phyloP scores from a whole-genome alignment of 2,113 vertebrate genomes.

The Pteronura brasiliensis region DNA sequence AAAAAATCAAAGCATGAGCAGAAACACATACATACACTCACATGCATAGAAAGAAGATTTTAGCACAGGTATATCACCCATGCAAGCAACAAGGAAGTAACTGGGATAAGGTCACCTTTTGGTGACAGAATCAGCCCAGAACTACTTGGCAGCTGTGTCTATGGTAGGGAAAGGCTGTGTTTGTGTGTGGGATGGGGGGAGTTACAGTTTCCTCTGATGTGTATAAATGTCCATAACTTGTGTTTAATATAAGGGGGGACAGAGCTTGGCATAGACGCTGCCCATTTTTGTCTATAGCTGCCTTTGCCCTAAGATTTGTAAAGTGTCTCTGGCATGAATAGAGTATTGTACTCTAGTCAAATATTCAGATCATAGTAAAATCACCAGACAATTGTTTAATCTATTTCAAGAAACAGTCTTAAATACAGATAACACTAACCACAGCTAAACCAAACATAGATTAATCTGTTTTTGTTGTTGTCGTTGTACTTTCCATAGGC shows the following conservation, averaged over 20 bases:
- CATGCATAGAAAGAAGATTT: not conserved
- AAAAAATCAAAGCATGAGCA: not conserved
- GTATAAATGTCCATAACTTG: not conserved
- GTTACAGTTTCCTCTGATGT: not conserved
- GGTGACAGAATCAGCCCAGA: not conserved
- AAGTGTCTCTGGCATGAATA: not conserved
- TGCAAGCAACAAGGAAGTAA: not conserved
- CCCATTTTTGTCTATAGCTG: not conserved
- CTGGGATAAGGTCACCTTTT: not conserved
- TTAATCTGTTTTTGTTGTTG: not conserved
- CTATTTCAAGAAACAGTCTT: not conserved
- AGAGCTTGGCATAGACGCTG: not conserved
- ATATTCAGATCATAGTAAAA: not conserved
- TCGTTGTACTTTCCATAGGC: not conserved
- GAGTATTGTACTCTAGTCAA: not conserved
- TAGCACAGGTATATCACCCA: not conserved
- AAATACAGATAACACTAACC: not conserved
- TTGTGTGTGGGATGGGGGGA: too few species aligned
- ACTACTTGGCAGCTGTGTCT: not conserved
- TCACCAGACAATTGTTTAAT: not conserved
- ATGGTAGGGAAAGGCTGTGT: not conserved
- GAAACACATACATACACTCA: not conserved
- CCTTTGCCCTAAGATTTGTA: not conserved
- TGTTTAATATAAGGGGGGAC: not conserved
- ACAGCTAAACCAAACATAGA: not conserved